Evolutionary conservation across 92 coral and sea anemone species (phyloP).

Genomic region (Epizoanthus stellaris): DNA sequence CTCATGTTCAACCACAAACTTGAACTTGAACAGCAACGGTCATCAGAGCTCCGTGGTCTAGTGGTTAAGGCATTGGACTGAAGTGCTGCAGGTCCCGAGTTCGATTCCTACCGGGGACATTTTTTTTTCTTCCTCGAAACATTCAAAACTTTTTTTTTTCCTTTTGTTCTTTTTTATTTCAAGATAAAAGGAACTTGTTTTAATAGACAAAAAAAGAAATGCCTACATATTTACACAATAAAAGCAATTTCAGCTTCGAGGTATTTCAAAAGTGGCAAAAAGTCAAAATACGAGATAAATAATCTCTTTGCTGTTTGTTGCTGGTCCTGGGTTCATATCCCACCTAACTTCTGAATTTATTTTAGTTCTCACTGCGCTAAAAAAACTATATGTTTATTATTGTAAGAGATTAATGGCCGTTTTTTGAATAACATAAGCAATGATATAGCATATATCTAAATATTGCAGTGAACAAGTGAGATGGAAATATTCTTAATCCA

Average conservation of each 20-base stretch:
- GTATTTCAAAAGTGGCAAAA: constrained; percentile 13
- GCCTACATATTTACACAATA: constrained; percentile 33
- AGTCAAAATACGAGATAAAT: constrained; percentile 35
- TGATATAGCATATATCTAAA: constrained; percentile 7
- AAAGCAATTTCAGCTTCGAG: constrained; percentile 23
- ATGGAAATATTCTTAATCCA: constrained; percentile 31
- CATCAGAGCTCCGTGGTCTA: constrained; percentile 7
- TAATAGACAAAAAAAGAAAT: constrained; percentile 28
- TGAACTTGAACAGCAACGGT: constrained; percentile 16
- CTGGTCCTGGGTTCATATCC: constrained; percentile 18
- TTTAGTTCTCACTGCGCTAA: constrained; percentile 30
- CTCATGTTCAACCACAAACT: constrained; percentile 34
- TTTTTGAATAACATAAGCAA: constrained; percentile 26
- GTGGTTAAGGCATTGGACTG: constrained; percentile 17
- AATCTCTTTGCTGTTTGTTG: constrained; percentile 22
- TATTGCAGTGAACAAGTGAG: constrained; percentile 39
- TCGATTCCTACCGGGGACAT: constrained; percentile 15
- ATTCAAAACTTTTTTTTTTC: neutral
- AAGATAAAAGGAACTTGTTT: constrained; percentile 26
- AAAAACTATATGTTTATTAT: constrained; percentile 14
- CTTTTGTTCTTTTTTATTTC: constrained; percentile 23
- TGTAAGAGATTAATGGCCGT: constrained; percentile 32
- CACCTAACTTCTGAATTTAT: constrained; percentile 6
- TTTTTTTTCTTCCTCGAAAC: neutral
- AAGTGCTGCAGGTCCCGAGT: constrained; percentile 26